A percentile compares a stretch with the other conserved stretches of the same genome.
These are phyloP conservation scores for Aricia agestis DNA, from an alignment of 1,140 invertebrate genomes.

Conservation along the genomic window DNA sequence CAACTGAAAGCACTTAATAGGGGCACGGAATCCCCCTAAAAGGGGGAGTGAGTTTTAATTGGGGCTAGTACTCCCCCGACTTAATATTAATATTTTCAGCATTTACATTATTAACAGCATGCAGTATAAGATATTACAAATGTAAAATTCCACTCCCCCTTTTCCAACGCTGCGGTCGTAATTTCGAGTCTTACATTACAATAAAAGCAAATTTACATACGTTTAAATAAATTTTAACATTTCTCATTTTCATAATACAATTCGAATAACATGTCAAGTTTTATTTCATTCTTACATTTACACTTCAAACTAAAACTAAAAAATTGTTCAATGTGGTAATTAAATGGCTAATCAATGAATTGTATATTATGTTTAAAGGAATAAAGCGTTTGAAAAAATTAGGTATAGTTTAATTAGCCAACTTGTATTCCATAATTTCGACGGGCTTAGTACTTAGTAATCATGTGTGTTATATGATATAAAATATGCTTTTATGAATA, in stretches of 20 bases:
- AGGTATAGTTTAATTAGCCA: not conserved
- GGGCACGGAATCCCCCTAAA: not conserved
- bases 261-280: not conserved
- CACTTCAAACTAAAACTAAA: not conserved
- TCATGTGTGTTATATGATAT: too few species aligned
- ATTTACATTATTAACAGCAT: not conserved
- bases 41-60: constrained; percentile 14
- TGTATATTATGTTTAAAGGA: not conserved
- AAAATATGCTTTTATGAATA: too few species aligned
- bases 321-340: not conserved
- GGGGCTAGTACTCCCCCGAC: constrained; percentile 20
- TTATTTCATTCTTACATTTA: not conserved
- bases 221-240: not conserved
- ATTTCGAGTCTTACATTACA: not conserved
- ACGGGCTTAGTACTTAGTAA: too few species aligned
- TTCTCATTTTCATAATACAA: not conserved
- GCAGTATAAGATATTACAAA: not conserved
- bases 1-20: not conserved
- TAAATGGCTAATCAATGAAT: not conserved
- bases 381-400: not conserved
- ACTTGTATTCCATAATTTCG: too few species aligned
- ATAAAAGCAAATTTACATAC: not conserved
- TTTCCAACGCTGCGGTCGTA: not conserved
- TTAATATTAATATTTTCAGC: not conserved
- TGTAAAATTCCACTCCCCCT: not conserved